Evolutionary conservation across 2,113 vertebrate genomes (phyloP).

Genomic region (Syrrhaptes paradoxus): DNA sequence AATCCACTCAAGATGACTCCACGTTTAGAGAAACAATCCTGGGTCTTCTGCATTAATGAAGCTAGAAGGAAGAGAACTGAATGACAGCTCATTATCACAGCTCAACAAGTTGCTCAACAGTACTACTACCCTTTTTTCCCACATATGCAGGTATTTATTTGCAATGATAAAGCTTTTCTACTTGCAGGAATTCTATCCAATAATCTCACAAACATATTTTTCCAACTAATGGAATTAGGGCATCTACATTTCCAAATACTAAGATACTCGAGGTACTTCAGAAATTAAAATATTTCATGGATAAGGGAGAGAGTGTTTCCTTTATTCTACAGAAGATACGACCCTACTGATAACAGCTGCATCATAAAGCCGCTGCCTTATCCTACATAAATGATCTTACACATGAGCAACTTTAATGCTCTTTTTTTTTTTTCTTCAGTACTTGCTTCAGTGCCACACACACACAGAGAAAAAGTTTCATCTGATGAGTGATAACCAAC

Average conservation of each 20-base stretch:
- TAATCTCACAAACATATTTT: not conserved
- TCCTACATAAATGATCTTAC: not conserved
- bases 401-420: not conserved
- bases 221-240: not conserved
- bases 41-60: not conserved
- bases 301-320: not conserved
- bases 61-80: not conserved
- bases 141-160: not conserved
- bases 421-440: not conserved
- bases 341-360: not conserved
- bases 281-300: not conserved
- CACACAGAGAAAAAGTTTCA: not conserved
- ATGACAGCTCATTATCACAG: not conserved
- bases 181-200: not conserved
- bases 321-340: not conserved
- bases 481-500: not conserved
- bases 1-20: not conserved
- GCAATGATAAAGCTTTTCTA: not conserved
- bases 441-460: not conserved
- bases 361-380: not conserved
- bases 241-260: not conserved
- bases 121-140: not conserved
- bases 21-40: not conserved
- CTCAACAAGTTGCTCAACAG: not conserved
- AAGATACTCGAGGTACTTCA: not conserved